Base-by-base conservation (phyloP, 2,797 vertebrate genomes). In the Chrosomus eos region DNA sequence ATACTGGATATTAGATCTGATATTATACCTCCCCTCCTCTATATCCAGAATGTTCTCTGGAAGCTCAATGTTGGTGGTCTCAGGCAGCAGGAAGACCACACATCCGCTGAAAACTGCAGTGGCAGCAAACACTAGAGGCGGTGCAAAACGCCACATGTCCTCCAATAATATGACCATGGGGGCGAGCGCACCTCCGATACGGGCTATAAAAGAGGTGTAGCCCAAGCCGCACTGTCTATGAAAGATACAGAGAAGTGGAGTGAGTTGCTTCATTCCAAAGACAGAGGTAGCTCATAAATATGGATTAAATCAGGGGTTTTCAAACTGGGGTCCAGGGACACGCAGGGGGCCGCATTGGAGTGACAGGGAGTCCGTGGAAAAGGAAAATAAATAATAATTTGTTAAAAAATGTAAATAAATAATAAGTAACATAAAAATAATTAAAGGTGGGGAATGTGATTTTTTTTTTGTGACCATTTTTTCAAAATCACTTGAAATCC, bases 181-280 rank as follows among this genome's bases (percentile, higher is more conserved):
- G 14, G 93, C 93, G 78, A 94, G 60, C 0, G 94, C 90, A 14
- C 91, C 87, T n/a, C 93, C 94, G 1, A 93, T 33, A 11, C 92
- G 93, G 11, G 90, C 90, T 23, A 93, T 8, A 53, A 92, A 93
- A 0, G 90, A 93, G 7, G 91, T 92, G 90, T 91, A 94, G 28
- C 94, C 94, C 3, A 94, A 26, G 1, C 94, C 94, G 7, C 91
- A 90, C 84, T 94, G 94, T 81, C 93, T 95, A 88, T 9, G 8
- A 26, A 55, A 51, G 26, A 28, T 26, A 77, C 19, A 23, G 18
- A 85, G 19, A 67, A 36, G 45, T 21, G 36, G 7, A 31, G 33
- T 13, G 13, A n/a, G 26, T 70, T 70, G 13, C 11, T 53, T 43
- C 11, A 71, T 40, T 13, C 13, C 31, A 58, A 53, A 51, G n/a